Evolutionary conservation across 2,888 invertebrate genomes (phyloP).

Genomic region (Agriotes lineatus): DNA sequence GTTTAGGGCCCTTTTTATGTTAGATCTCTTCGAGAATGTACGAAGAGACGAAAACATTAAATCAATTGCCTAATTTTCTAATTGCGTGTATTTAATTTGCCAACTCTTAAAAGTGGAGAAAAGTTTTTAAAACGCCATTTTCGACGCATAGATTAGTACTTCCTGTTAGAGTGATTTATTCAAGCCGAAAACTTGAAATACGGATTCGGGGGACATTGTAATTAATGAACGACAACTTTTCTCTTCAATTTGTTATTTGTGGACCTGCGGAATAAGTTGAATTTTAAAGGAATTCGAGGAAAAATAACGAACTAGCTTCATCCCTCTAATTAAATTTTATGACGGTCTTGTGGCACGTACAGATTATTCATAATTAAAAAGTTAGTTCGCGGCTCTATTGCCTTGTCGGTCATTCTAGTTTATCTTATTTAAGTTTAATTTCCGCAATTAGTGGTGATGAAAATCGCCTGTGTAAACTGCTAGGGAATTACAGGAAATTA

Average conservation of each 20-base stretch:
- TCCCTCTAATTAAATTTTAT: slow-evolving; percentile 1
- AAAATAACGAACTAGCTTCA: background rate
- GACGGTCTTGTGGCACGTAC: background rate
- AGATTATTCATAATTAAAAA: slow-evolving; percentile 17
- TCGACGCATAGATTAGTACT: background rate
- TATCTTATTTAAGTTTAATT: slow-evolving; percentile 19
- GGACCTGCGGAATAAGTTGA: background rate
- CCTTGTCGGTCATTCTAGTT: background rate
- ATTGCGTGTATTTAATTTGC: slow-evolving; percentile 22
- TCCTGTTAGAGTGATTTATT: background rate
- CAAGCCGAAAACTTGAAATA: background rate
- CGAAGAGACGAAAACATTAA: slow-evolving; percentile 10
- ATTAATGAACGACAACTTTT: background rate
- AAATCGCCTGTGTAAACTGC: slow-evolving; percentile 2
- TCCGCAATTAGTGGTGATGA: slow-evolving; percentile 8
- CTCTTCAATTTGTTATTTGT: background rate
- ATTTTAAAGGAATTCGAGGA: background rate
- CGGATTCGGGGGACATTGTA: background rate
- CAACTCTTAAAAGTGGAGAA: background rate
- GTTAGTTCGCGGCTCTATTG: background rate
- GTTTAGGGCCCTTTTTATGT: slow-evolving; percentile 30
- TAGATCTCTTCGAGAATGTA: slow-evolving; percentile 2
- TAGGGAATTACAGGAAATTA: slow-evolving; percentile 6
- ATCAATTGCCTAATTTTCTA: slow-evolving; percentile 14
- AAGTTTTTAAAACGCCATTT: background rate